phyloP scores from a whole-genome alignment of 2,888 invertebrate species.

The Hedychridium roseum region DNA sequence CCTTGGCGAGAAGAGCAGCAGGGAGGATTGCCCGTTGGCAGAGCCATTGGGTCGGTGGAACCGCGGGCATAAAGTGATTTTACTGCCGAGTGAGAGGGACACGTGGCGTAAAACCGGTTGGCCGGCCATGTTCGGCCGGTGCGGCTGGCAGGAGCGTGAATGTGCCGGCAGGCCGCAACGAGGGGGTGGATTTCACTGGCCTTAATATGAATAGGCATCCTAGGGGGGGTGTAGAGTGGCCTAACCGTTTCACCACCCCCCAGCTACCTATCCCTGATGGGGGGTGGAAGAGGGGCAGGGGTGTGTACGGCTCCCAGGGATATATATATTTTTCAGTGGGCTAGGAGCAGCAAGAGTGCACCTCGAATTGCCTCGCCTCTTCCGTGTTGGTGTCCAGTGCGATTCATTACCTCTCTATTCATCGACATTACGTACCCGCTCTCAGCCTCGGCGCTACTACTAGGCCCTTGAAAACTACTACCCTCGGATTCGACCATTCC shows the following conservation, averaged over 20 bases:
- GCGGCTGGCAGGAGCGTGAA: slow-evolving; percentile 39
- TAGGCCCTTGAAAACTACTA: slow-evolving; percentile 37
- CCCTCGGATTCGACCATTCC: slow-evolving; percentile 12
- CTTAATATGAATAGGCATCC: slow-evolving; percentile 43
- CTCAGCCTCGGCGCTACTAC: slow-evolving; percentile 13
- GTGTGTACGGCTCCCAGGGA: slow-evolving; percentile 7
- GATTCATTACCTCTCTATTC: slow-evolving; percentile 64
- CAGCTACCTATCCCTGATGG: too few relatives aligned
- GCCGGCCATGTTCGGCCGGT: slow-evolving; percentile 31
- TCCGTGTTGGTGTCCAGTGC: slow-evolving; percentile 62
- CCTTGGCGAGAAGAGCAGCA: too few relatives aligned
- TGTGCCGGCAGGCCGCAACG: slow-evolving; percentile 40
- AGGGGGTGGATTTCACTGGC: slow-evolving; percentile 39
- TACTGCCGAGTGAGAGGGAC: too few relatives aligned
- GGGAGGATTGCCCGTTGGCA: too few relatives aligned
- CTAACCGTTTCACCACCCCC: slow-evolving; percentile 1
- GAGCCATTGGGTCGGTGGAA: too few relatives aligned
- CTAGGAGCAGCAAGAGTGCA: slow-evolving; percentile 43
- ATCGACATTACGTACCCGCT: slow-evolving; percentile 52
- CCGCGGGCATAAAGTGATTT: too few relatives aligned
- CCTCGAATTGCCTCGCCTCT: slow-evolving; percentile 60
- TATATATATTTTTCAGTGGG: slow-evolving; percentile 52
- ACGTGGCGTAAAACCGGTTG: too few relatives aligned
- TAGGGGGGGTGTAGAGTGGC: slow-evolving; percentile 24
- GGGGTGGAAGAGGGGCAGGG: slow-evolving; percentile 20